A percentile compares a stretch with the other conserved stretches of the same genome.
These are phyloP conservation scores for Rhinolophus sinicus DNA, from an alignment of 2,113 vertebrate genomes.

Conservation along the genomic window DNA sequence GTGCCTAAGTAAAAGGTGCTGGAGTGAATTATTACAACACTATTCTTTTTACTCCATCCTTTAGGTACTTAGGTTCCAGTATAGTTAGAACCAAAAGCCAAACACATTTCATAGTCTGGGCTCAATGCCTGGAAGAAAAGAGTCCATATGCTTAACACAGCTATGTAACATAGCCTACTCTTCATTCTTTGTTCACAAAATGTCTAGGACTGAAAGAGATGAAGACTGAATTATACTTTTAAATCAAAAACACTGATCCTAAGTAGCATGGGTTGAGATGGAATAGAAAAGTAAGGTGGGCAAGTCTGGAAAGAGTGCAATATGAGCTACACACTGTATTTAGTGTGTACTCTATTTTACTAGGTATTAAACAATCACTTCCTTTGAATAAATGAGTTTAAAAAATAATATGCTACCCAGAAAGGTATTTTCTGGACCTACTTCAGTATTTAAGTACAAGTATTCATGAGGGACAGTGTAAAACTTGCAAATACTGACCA, in stretches of 20 bases:
- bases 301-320: constrained; percentile 81
- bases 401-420: constrained; percentile 46
- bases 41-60: constrained; percentile 77
- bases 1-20: constrained; percentile 44
- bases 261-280: constrained; percentile 85
- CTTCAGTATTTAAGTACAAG: constrained; percentile 51
- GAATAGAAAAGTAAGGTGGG: constrained; percentile 85
- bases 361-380: constrained; percentile 53
- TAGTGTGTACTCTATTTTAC: constrained; percentile 68
- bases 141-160: constrained; percentile 89
- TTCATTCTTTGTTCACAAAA: constrained; percentile 89
- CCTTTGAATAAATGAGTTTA: constrained; percentile 36
- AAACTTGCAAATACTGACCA: constrained; percentile 64
- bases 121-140: constrained; percentile 88
- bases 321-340: constrained; percentile 53
- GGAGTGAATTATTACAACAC: constrained; percentile 70
- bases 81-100: constrained; percentile 87
- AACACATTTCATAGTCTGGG: constrained; percentile 88
- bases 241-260: constrained; percentile 87
- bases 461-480: constrained; percentile 55
- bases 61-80: constrained; percentile 83
- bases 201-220: constrained; percentile 86
- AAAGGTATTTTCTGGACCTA: constrained; percentile 59
- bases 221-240: constrained; percentile 88
- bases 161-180: constrained; percentile 85